Base-by-base conservation (phyloP, 2,797 vertebrate species). In the Bryconaethiops microstoma region DNA sequence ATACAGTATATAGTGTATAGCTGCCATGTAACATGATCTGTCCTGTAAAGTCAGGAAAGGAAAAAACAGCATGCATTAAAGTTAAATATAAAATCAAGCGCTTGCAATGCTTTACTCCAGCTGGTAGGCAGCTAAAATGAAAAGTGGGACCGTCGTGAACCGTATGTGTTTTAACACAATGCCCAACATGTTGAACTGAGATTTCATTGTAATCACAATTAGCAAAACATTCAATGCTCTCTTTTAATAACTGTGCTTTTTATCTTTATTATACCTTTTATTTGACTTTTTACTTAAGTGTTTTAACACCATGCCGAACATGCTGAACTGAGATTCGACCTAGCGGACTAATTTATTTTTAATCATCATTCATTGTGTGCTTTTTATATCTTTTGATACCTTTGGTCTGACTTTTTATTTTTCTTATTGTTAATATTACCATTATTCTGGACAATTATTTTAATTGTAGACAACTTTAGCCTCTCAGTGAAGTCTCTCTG, bases 11-110 rank as follows among this genome's bases (percentile, higher is more conserved):
- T 68, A 10, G n/a, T 13, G 13, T 64, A 9, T 9, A 19, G 48
- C 12, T 55, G 7, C 48, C 39, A 69, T 39, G 45, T 52, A 29
- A 42, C n/a, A 68, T 64, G 9, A 64, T 45, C 16, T 14, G 25
- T 60, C 52, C 5, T 77, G 25, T 48, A 68, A 48, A 69, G 23
- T 57, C 29, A 48, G 54, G 35, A 29, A 77, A 29, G 17, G 25
- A 35, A 40, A 39, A 6, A 85, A 17, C 50, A 60, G 54, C 81
- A 80, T 78, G 70, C 65, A 62, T 65, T n/a, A 65, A 65, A 70
- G 48, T 42, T 40, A 74, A 78, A 78, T 74, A 68, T 42, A 77
- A 76, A 82, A 67, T 74, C 70, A 42, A 77, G 57, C 73, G 77
- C 73, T 79, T 48, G 17, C 63, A 55, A 64, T 50, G 23, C 25